Conservation (phyloP, 2,797 vertebrate species). For the Liparis tanakae region DNA sequence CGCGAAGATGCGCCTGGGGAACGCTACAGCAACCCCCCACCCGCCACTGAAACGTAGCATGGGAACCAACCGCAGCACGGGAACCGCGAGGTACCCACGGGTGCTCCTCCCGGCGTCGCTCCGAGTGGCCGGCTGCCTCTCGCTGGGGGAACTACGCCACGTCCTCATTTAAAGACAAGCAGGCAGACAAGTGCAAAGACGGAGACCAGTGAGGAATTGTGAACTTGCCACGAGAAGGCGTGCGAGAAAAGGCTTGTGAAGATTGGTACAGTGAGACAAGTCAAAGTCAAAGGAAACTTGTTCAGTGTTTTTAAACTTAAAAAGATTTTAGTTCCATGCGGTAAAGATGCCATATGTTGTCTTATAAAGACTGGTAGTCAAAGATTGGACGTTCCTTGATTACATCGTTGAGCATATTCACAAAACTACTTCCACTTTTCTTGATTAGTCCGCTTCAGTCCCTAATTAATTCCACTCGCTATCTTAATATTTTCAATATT, state of each 20-base stretch:
- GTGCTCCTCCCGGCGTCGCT: conserved; percentile 30
- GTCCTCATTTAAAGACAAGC: conserved; percentile 47
- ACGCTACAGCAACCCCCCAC: conserved; percentile 10
- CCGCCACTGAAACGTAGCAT: conserved; percentile 14
- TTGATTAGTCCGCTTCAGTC: not conserved
- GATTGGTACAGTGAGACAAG: not conserved
- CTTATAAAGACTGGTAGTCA: not conserved
- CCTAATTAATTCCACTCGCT: not conserved
- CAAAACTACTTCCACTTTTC: not conserved
- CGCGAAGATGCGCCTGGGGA: conserved; percentile 43
- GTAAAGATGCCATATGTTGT: not conserved
- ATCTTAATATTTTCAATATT: not conserved
- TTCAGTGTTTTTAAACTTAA: not conserved
- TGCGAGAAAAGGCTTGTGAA: not conserved
- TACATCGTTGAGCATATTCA: not conserved
- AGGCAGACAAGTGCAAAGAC: conserved; percentile 36
- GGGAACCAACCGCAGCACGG: conserved; percentile 1
- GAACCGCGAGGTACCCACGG: conserved; percentile 29
- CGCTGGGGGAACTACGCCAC: not conserved
- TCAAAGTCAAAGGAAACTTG: not conserved
- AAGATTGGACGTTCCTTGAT: not conserved
- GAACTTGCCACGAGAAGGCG: conserved; percentile 14
- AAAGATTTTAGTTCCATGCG: not conserved
- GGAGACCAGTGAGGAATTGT: conserved; percentile 23
- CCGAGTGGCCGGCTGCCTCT: conserved; percentile 19